These are phyloP conservation scores for Macrotus californicus DNA, from an alignment of 2,113 vertebrate species.

Conservation along the genomic window DNA sequence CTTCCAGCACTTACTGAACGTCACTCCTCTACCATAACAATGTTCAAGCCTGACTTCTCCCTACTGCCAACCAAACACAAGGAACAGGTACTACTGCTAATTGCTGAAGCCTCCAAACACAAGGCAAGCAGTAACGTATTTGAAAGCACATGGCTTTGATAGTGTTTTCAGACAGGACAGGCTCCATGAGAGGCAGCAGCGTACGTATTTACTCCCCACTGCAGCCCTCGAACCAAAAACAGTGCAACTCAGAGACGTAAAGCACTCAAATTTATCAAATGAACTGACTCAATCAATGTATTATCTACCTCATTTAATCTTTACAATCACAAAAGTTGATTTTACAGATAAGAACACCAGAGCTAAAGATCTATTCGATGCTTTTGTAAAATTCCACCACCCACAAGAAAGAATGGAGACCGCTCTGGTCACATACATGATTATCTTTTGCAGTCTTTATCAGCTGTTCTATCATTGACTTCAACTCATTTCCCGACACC, in stretches of 20 bases:
- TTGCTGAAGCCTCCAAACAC: not conserved
- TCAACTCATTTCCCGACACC: constrained; percentile 92
- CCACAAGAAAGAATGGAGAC: not conserved
- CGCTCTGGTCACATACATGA: constrained; percentile 82
- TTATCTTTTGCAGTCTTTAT: constrained; percentile 94
- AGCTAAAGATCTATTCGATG: not conserved
- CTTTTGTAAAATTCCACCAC: not conserved
- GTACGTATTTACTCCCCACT: not conserved
- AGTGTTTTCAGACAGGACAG: not conserved
- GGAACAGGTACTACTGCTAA: constrained; percentile 1
- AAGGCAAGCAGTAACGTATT: not conserved
- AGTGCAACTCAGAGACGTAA: not conserved
- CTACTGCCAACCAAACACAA: not conserved
- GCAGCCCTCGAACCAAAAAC: not conserved
- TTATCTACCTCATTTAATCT: not conserved
- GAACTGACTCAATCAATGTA: not conserved
- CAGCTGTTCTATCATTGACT: constrained; percentile 88
- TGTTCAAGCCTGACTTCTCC: not conserved
- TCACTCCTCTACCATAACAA: not conserved
- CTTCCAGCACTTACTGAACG: not conserved
- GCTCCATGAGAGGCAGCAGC: not conserved
- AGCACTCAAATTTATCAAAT: not conserved
- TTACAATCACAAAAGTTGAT: not conserved
- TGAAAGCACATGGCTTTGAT: not conserved
- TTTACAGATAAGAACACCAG: not conserved